Evolutionary conservation across 2,113 vertebrate species (phyloP).

Genomic region (Clarias gariepinus): DNA sequence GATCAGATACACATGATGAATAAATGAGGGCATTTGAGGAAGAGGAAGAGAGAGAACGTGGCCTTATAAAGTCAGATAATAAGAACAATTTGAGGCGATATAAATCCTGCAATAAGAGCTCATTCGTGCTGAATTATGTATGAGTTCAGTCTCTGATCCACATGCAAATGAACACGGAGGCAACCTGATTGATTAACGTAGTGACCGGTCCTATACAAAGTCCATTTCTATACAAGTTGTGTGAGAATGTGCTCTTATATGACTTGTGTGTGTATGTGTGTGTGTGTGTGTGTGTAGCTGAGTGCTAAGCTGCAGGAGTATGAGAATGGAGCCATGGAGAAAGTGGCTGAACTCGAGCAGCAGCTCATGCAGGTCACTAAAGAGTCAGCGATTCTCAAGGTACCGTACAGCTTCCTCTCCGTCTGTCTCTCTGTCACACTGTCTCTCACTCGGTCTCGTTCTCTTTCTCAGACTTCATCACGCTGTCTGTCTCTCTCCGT

Average conservation of each 20-base stretch:
- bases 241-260: neutral
- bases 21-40: neutral
- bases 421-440: neutral
- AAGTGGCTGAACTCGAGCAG: constrained; percentile 88
- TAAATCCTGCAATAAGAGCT: neutral
- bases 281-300: constrained; percentile 71
- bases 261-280: constrained; percentile 6
- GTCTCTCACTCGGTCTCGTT: neutral
- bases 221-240: neutral
- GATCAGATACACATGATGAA: neutral
- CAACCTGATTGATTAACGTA: neutral
- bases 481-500: neutral
- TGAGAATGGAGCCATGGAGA: constrained; percentile 81
- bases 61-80: neutral
- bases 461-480: neutral
- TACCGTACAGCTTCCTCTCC: constrained; percentile 53
- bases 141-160: neutral
- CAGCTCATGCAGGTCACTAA: constrained; percentile 87
- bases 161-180: neutral
- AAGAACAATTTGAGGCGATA: neutral
- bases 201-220: neutral
- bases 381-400: constrained; percentile 85
- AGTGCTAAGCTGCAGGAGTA: constrained; percentile 80
- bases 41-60: neutral
- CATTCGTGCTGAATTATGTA: neutral